phyloP scores from a whole-genome alignment of 2,797 vertebrate species.

The Cryptoblepharus egeriae region DNA sequence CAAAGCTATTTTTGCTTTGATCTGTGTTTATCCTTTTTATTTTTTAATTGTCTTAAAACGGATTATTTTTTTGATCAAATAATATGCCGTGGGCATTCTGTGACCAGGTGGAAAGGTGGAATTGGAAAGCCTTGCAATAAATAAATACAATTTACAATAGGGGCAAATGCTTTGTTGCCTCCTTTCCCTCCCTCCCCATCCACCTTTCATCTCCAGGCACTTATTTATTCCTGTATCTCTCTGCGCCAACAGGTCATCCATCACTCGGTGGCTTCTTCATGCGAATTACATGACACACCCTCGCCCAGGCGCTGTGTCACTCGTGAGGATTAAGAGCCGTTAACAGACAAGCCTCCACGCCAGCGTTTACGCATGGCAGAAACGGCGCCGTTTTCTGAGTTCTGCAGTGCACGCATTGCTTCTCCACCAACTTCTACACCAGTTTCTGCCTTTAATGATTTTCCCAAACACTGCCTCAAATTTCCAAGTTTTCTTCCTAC shows the following conservation, averaged over 20 bases:
- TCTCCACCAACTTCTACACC: too few relatives aligned
- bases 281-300: constrained; percentile 61
- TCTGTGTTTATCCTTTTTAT: too few relatives aligned
- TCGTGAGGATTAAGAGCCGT: constrained; percentile 60
- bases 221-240: constrained; percentile 45
- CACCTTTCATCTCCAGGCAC: constrained; percentile 53
- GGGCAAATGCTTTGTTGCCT: not conserved
- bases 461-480: too few relatives aligned
- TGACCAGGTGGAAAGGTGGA: not conserved
- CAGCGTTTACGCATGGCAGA: constrained; percentile 1
- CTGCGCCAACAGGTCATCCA: constrained; percentile 50
- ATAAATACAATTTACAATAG: constrained; percentile 48
- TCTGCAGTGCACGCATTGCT: not conserved
- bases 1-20: too few relatives aligned
- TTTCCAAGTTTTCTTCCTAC: too few relatives aligned
- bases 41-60: too few relatives aligned
- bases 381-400: not conserved
- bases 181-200: not conserved
- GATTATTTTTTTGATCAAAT: too few relatives aligned
- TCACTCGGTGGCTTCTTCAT: constrained; percentile 51
- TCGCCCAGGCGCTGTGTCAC: constrained; percentile 48
- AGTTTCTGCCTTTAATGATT: too few relatives aligned
- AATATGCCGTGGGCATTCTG: not conserved
- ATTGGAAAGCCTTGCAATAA: constrained; percentile 45
- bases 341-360: constrained; percentile 60